Percentiles rank a stretch among this genome's conserved stretches.
These are phyloP conservation scores for Aphelocoma californica DNA, from an alignment of 2,797 vertebrate genomes.

Conservation along the genomic window DNA sequence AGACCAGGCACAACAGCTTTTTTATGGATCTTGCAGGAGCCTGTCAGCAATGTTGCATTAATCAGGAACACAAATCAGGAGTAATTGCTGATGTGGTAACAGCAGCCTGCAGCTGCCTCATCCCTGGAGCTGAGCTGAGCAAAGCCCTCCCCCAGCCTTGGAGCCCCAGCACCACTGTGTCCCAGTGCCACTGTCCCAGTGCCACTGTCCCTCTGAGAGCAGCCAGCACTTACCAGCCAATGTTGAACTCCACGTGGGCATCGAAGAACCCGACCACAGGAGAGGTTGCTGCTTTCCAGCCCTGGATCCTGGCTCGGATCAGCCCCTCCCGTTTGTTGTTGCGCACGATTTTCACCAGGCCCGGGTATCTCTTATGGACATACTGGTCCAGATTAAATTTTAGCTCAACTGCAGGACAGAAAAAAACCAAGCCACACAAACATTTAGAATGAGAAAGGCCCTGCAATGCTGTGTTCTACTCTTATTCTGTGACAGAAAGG, in stretches of 20 bases:
- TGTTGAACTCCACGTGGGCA: constrained; percentile 98
- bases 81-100: not conserved
- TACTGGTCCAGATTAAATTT: constrained; percentile 97
- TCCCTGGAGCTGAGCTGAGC: not conserved
- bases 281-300: constrained; percentile 93
- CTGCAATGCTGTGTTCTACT: not conserved
- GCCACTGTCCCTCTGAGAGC: not conserved
- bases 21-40: not conserved
- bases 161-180: not conserved
- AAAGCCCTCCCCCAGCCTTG: not conserved
- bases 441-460: not conserved
- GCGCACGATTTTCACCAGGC: constrained; percentile 94
- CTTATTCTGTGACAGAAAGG: not conserved
- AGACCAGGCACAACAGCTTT: not conserved
- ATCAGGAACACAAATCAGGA: not conserved
- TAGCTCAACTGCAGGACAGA: constrained; percentile 84
- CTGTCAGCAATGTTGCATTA: not conserved
- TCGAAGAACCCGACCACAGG: constrained; percentile 95
- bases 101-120: not conserved
- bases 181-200: not conserved
- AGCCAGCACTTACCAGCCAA: not conserved
- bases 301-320: constrained; percentile 94
- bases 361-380: constrained; percentile 90
- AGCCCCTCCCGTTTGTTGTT: constrained; percentile 92
- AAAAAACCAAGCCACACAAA: not conserved